These are phyloP conservation scores for Cyprinodon brontotheroides DNA, from an alignment of 2,113 vertebrate genomes.

Conservation along the genomic window DNA sequence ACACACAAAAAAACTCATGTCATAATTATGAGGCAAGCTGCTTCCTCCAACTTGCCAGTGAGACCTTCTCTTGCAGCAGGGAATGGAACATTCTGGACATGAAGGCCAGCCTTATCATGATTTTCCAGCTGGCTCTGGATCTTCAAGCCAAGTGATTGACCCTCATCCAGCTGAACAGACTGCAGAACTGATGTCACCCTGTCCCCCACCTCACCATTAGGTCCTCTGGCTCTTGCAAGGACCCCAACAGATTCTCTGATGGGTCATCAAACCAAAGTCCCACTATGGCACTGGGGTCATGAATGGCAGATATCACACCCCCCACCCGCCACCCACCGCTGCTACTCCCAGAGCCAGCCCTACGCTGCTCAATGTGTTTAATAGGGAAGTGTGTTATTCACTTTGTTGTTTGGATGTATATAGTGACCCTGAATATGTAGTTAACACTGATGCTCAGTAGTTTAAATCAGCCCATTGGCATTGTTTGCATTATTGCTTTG, in stretches of 20 bases:
- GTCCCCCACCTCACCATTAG: conserved; percentile 21
- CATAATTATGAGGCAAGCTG: conserved; percentile 65
- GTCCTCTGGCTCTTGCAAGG: conserved; percentile 60
- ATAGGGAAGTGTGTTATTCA: conserved; percentile 23
- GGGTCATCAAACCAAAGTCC: conserved; percentile 75
- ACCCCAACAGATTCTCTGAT: conserved; percentile 68
- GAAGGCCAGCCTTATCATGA: conserved; percentile 65
- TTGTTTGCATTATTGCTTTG: conserved; percentile 70
- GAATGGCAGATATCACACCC: conserved; percentile 54
- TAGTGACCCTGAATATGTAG: conserved; percentile 44
- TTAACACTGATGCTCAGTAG: conserved; percentile 67
- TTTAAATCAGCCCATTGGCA: conserved; percentile 66
- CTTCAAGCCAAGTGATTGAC: conserved; percentile 61
- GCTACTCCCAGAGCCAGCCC: conserved; percentile 20
- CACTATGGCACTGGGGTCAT: conserved; percentile 56
- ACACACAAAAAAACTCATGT: conserved; percentile 32
- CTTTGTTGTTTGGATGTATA: conserved; percentile 25
- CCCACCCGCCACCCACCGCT: conserved; percentile 31
- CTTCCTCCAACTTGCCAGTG: conserved; percentile 52
- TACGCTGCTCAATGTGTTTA: conserved; percentile 14
- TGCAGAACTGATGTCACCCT: conserved; percentile 56
- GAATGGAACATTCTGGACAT: conserved; percentile 70
- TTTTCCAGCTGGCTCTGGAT: conserved; percentile 74
- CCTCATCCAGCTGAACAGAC: conserved; percentile 67
- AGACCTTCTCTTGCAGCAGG: conserved; percentile 54